These are phyloP conservation scores for Cosmopolites sordidus DNA, from an alignment of 2,888 invertebrate genomes.

Conservation along the genomic window DNA sequence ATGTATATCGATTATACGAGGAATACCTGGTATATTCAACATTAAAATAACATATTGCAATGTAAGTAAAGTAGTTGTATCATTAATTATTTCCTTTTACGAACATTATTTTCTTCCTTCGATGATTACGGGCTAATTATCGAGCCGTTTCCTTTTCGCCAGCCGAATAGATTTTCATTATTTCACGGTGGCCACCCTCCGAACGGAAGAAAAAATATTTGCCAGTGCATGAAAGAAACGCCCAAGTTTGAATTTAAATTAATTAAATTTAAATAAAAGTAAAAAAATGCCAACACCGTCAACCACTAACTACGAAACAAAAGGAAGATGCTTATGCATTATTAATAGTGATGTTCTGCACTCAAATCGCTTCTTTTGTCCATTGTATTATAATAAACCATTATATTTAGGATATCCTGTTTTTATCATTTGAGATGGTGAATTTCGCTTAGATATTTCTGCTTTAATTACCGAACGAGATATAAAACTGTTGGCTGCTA, in stretches of 20 bases:
- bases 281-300: background rate
- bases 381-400: conserved; percentile 29
- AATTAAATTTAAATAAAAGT: conserved; percentile 21
- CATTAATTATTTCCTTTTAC: background rate
- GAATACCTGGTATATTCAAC: too few species aligned
- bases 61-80: background rate
- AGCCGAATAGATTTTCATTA: conserved; percentile 12
- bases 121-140: background rate
- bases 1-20: too few species aligned
- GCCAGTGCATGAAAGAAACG: conserved; percentile 26
- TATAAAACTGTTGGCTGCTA: background rate
- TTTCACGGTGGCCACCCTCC: conserved; percentile 14
- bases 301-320: conserved; percentile 6
- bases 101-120: background rate
- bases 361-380: conserved; percentile 27
- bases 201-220: conserved; percentile 23
- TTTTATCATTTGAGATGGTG: conserved; percentile 23
- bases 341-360: conserved; percentile 16
- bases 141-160: conserved; percentile 9
- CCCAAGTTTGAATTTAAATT: conserved; percentile 20
- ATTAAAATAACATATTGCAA: too few species aligned
- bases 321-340: conserved; percentile 25
- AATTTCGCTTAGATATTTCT: conserved; percentile 20
- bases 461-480: conserved; percentile 22
- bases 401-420: conserved; percentile 29